Evolutionary conservation across 2,113 vertebrate species (phyloP).

Genomic region (Odobenus rosmarus): DNA sequence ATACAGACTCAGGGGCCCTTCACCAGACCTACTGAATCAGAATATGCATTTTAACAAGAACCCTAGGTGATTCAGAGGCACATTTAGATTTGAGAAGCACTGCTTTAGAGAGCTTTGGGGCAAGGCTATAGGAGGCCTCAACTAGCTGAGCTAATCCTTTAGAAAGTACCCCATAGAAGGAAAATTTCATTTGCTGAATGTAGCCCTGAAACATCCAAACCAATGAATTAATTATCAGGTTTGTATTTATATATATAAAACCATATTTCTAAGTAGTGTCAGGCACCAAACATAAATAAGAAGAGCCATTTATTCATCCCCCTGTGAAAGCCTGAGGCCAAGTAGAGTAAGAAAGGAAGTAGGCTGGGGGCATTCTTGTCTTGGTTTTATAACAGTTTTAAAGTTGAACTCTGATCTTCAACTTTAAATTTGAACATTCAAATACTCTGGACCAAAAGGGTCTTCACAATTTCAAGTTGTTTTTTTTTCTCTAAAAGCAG

Average conservation of each 20-base stretch:
- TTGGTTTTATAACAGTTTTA: neutral
- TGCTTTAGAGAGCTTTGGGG: neutral
- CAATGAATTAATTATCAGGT: neutral
- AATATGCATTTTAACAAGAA: neutral
- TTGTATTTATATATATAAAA: no score
- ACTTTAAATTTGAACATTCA: conserved; percentile 10
- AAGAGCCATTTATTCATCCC: neutral
- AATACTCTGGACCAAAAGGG: neutral
- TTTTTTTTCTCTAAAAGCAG: conserved; percentile 3
- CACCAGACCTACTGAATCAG: neutral
- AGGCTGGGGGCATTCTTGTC: neutral
- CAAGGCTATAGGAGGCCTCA: neutral
- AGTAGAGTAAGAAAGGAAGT: neutral
- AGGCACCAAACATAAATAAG: neutral
- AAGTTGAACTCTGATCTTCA: conserved; percentile 3
- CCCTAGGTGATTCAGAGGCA: neutral
- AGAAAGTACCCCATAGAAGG: neutral
- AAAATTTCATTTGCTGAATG: neutral
- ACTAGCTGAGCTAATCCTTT: conserved; percentile 6
- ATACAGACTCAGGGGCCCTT: neutral
- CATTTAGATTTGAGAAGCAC: neutral
- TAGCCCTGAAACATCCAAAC: neutral
- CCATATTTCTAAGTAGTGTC: neutral
- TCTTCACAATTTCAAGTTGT: neutral
- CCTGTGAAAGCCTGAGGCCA: neutral